Percentiles rank a stretch among this genome's conserved stretches.
Conservation (phyloP, 2,797 vertebrate species). For the Liparis tanakae region DNA sequence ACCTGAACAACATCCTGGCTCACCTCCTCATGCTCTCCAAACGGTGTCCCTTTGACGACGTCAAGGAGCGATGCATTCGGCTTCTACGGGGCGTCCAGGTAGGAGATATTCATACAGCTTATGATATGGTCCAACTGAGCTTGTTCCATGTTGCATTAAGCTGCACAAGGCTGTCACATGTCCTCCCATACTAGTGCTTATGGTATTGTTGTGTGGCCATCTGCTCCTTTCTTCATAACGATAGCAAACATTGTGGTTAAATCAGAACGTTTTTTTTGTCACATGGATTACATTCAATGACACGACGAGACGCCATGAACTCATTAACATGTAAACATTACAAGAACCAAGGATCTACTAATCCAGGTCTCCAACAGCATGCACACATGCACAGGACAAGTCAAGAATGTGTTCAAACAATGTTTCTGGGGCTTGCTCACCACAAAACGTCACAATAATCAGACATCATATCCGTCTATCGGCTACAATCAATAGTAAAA, state of each 20-base stretch:
- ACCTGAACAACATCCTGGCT: slow-evolving; percentile 87
- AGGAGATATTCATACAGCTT: slow-evolving; percentile 54
- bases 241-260: slow-evolving; percentile 56
- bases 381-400: no score
- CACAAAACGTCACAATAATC: neutral
- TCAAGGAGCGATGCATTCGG: slow-evolving; percentile 84
- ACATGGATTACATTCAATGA: slow-evolving; percentile 33
- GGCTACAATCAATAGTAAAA: neutral
- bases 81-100: slow-evolving; percentile 90
- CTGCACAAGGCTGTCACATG: neutral
- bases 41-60: slow-evolving; percentile 91
- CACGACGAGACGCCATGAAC: slow-evolving; percentile 25
- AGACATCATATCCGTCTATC: neutral
- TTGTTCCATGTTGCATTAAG: neutral
- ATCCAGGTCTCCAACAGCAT: no score
- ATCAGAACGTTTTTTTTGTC: slow-evolving; percentile 22
- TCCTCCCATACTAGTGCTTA: slow-evolving; percentile 10
- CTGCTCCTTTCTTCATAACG: slow-evolving; percentile 58
- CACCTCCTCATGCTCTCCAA: slow-evolving; percentile 93
- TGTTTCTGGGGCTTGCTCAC: neutral
- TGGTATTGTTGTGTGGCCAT: slow-evolving; percentile 47
- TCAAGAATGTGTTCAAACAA: no score
- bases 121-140: neutral
- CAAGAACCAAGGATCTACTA: slow-evolving; percentile 1
- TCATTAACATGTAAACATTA: slow-evolving; percentile 18